These are phyloP conservation scores for Hesperophylax magnus DNA, from an alignment of 1,140 invertebrate genomes.

Conservation along the genomic window DNA sequence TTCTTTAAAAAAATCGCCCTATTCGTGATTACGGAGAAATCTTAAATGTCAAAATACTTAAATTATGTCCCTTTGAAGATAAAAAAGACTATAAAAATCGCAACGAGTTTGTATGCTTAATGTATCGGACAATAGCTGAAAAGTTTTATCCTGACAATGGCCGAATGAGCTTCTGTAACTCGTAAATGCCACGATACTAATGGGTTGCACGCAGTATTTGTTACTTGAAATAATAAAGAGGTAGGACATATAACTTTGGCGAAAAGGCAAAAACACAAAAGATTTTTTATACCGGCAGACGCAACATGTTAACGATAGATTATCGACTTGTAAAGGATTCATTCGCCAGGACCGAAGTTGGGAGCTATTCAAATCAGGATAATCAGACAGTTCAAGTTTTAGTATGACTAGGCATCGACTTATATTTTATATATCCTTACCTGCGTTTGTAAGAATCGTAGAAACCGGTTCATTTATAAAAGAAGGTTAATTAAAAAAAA, in stretches of 20 bases:
- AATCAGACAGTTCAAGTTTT: too few species aligned
- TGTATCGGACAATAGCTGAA: constrained; percentile 23
- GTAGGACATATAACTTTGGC: constrained; percentile 43
- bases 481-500: too few species aligned
- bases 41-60: neutral
- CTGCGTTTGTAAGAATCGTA: too few species aligned
- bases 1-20: neutral
- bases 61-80: neutral
- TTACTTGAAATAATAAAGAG: constrained; percentile 42
- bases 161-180: constrained; percentile 42
- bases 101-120: constrained; percentile 22
- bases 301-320: constrained; percentile 48
- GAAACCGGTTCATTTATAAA: too few species aligned
- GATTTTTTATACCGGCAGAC: constrained; percentile 42
- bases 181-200: constrained; percentile 53
- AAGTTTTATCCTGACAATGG: constrained; percentile 39
- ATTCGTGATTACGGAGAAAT: neutral
- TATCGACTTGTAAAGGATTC: constrained; percentile 48
- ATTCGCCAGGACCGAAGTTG: neutral
- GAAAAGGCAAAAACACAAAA: constrained; percentile 35
- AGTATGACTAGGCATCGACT: too few species aligned
- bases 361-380: neutral
- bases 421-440: too few species aligned
- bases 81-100: constrained; percentile 25
- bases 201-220: constrained; percentile 53